Conservation (phyloP, 2,797 vertebrate genomes). For the Heliangelus exortis region DNA sequence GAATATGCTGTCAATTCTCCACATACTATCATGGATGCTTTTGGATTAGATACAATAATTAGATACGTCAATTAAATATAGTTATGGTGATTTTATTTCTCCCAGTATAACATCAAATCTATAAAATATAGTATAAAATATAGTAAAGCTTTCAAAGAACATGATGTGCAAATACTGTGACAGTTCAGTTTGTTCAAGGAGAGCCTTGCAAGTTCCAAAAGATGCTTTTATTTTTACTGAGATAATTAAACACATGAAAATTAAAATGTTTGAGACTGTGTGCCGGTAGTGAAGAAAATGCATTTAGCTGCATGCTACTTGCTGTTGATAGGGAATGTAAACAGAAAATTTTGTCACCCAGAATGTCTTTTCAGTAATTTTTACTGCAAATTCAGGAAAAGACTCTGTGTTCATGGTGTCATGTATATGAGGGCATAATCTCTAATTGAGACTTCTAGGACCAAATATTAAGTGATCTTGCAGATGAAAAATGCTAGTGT, state of each 20-base stretch:
- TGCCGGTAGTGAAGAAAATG: neutral
- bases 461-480: neutral
- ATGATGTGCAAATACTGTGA: neutral
- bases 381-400: neutral
- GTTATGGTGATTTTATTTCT: slow-evolving; percentile 35
- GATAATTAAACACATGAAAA: neutral
- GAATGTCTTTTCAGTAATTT: neutral
- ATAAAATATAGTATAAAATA: slow-evolving; percentile 13
- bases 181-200: neutral
- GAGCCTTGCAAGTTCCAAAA: neutral
- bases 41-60: slow-evolving; percentile 39
- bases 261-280: neutral
- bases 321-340: neutral
- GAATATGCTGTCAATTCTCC: slow-evolving; percentile 30
- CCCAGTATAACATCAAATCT: neutral
- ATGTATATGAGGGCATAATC: neutral
- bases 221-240: neutral
- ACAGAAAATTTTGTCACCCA: neutral
- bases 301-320: neutral
- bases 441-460: neutral
- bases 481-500: neutral
- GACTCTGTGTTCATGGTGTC: neutral
- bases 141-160: slow-evolving; percentile 14
- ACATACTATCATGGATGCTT: neutral
- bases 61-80: slow-evolving; percentile 27